phyloP scores from a whole-genome alignment of 2,888 invertebrate species.

The Mythimna vitellina region DNA sequence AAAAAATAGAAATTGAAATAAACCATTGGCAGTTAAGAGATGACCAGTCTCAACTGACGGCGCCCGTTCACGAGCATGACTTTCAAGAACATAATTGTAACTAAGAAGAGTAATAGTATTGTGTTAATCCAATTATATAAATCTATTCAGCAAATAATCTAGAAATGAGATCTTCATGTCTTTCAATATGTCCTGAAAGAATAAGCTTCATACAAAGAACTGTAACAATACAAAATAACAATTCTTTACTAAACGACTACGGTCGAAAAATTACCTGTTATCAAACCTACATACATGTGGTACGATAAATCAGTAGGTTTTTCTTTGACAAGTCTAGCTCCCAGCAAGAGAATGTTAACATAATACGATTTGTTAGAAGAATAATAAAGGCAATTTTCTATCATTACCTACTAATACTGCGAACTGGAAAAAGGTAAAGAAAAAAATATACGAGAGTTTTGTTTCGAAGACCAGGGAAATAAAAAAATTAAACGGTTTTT shows the following conservation, averaged over 20 bases:
- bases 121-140: too few relatives aligned
- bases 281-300: constrained; percentile 28
- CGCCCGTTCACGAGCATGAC: too few relatives aligned
- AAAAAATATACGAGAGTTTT: constrained; percentile 1
- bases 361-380: constrained; percentile 30
- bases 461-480: background rate
- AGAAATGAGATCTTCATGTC: constrained; percentile 8
- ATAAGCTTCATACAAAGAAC: background rate
- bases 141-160: background rate
- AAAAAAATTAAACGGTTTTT: background rate
- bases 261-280: constrained; percentile 15
- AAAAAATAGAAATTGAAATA: too few relatives aligned
- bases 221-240: constrained; percentile 19
- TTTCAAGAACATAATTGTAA: too few relatives aligned
- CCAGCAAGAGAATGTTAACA: constrained; percentile 16
- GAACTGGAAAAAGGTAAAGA: constrained; percentile 5
- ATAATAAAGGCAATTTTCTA: constrained; percentile 32
- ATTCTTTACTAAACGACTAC: constrained; percentile 23
- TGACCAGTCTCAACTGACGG: too few relatives aligned
- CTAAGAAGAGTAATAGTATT: too few relatives aligned
- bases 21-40: too few relatives aligned
- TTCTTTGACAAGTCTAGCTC: constrained; percentile 5
- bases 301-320: constrained; percentile 42
- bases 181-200: constrained; percentile 5
- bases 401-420: constrained; percentile 12